phyloP scores from a whole-genome alignment of 1,140 invertebrate species.

The Leptonema lineaticorne region DNA sequence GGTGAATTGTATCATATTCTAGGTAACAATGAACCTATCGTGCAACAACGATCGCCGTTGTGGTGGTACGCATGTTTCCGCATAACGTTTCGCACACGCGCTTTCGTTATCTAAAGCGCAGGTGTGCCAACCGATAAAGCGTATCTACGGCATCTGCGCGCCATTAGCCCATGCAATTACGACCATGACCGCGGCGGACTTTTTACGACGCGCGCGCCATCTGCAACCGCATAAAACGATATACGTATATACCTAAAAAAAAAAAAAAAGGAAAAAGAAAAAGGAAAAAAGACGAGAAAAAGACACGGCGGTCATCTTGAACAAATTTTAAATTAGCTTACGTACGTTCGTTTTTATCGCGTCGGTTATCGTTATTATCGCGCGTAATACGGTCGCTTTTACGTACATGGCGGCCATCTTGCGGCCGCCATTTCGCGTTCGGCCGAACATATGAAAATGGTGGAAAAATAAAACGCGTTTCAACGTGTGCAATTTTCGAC shows the following conservation, averaged over 20 bases:
- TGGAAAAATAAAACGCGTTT: not conserved
- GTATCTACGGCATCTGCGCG: not conserved
- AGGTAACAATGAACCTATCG: no score
- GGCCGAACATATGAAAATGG: not conserved
- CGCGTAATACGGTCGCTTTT: not conserved
- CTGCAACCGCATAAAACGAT: not conserved
- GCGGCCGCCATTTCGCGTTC: constrained; percentile 6
- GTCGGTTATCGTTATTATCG: not conserved
- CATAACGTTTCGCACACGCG: not conserved
- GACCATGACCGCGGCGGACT: not conserved
- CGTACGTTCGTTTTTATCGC: not conserved
- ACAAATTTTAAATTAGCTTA: not conserved
- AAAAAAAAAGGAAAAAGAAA: no score
- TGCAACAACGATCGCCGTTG: no score
- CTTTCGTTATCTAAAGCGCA: not conserved
- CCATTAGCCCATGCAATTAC: not conserved
- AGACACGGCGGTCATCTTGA: not conserved
- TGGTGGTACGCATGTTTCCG: not conserved
- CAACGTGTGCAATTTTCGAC: not conserved
- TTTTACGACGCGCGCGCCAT: constrained; percentile 2
- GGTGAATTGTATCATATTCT: no score
- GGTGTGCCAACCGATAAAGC: constrained; percentile 1
- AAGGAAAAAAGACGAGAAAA: no score
- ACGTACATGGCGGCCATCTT: not conserved
- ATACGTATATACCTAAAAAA: no score